A percentile compares a stretch with the other conserved stretches of the same genome.
Evolutionary conservation across 2,888 invertebrate genomes (phyloP).

Genomic region (Cerceris rybyensis): DNA sequence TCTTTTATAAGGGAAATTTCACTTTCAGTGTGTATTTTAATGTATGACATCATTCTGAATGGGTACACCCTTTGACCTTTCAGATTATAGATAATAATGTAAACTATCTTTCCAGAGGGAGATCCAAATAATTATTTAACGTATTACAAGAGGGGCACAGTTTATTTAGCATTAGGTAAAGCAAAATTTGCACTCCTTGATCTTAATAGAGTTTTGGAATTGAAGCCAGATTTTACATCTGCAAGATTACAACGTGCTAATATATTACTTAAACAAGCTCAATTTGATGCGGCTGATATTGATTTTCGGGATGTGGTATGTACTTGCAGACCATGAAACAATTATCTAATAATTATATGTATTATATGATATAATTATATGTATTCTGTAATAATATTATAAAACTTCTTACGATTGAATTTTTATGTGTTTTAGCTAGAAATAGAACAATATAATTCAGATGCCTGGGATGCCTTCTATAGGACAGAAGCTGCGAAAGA

Average conservation of each 20-base stretch:
- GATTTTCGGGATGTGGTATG: slow-evolving; percentile 94
- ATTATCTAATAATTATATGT: no score
- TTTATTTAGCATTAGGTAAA: slow-evolving; percentile 97
- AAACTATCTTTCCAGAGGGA: slow-evolving; percentile 87
- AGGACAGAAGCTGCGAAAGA: slow-evolving; percentile 86
- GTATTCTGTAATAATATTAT: not conserved
- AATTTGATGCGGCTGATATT: slow-evolving; percentile 90
- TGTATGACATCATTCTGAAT: no score
- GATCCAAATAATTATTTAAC: slow-evolving; percentile 98
- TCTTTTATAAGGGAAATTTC: no score
- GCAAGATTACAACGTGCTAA: slow-evolving; percentile 93
- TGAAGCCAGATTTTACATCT: slow-evolving; percentile 97
- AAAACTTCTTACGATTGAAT: not conserved
- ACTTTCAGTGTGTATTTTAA: no score
- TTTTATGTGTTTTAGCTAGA: slow-evolving; percentile 82
- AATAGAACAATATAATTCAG: slow-evolving; percentile 89
- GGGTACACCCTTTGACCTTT: not conserved
- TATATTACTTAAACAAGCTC: slow-evolving; percentile 94
- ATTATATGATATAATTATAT: not conserved
- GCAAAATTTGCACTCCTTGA: slow-evolving; percentile 97
- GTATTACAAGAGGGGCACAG: slow-evolving; percentile 97
- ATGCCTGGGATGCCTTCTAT: slow-evolving; percentile 87
- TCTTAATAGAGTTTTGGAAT: slow-evolving; percentile 94
- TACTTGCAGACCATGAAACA: not conserved
- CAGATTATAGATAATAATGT: not conserved